Base-by-base conservation (phyloP, 2,797 vertebrate genomes). In the Orientallactaga sibirica region DNA sequence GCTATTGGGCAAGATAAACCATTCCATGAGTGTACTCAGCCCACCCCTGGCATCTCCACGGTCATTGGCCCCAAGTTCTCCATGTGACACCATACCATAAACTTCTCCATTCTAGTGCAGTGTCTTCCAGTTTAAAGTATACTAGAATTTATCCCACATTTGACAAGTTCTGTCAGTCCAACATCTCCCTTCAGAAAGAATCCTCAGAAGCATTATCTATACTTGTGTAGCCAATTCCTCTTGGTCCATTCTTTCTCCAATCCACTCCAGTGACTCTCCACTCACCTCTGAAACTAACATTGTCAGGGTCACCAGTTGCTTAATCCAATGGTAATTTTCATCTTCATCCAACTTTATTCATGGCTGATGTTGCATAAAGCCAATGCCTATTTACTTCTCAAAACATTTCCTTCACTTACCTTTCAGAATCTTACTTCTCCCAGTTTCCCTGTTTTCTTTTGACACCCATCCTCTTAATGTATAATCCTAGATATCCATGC, bases 241-340 rank as follows among this genome's bases (percentile, higher is more conserved):
- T 93, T 66, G 15, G 55, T 61, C 5, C 24, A 33, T 83, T 92
- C 37, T 70, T 62, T 71, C 78, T 62, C 81, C 66, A 67, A 16
- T 18, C 5, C 27, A 41, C 58, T 85, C 79, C 73, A 86, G 33
- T 92, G 71, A 82, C 43, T 5, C 41, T 43, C 77, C 58, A n/a
- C 16, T 52, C 67, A 64, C 12, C 7, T 83, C 62, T 37, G 37
- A 89, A 91, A 41, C 27, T 66, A 68, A 24, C 58, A 41, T 15
- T 75, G 58, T 73, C 74, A 84, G 80, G 64, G 80, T 86, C 76
- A 71, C 4, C 11, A 71, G 43, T 78, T 37, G 20, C 48, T 95
- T 43, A 89, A 67, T 27, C 48, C 61, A n/a, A 4, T 3, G 64
- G 76, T 87, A 73, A 89, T 1, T 91, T 91, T 94, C 33, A 12